Percentiles rank a stretch among this genome's conserved stretches.
These are phyloP conservation scores for Alfaro cultratus DNA, from an alignment of 2,797 vertebrate species.

Conservation along the genomic window DNA sequence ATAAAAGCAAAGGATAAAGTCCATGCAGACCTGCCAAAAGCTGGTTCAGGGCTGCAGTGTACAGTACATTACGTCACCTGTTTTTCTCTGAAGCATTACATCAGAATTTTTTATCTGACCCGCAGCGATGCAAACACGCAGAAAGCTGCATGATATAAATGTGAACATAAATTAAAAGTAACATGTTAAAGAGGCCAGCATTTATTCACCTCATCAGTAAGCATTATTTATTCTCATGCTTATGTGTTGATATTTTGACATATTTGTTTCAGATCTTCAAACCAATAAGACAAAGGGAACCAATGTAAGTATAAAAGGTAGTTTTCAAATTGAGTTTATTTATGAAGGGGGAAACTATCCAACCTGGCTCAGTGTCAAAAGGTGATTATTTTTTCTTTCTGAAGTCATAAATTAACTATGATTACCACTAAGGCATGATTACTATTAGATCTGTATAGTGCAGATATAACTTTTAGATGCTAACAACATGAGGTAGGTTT, in stretches of 20 bases:
- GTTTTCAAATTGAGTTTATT: background rate
- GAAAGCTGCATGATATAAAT: slow-evolving; percentile 7
- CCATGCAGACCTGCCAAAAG: slow-evolving; percentile 26
- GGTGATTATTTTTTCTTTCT: background rate
- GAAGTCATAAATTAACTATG: background rate
- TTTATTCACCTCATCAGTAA: background rate
- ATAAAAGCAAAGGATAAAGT: background rate
- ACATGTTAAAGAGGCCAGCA: background rate
- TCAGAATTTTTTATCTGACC: slow-evolving; percentile 69
- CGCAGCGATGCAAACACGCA: slow-evolving; percentile 43
- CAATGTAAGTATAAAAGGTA: background rate
- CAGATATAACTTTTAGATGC: background rate
- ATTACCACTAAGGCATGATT: background rate
- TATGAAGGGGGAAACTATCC: background rate
- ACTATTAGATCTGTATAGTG: background rate
- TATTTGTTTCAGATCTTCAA: background rate
- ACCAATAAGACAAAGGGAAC: background rate
- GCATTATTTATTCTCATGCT: background rate
- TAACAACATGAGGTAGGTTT: background rate
- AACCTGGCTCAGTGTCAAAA: background rate
- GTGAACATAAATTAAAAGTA: background rate
- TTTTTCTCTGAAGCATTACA: slow-evolving; percentile 75
- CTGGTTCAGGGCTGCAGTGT: slow-evolving; percentile 62
- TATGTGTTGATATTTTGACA: background rate
- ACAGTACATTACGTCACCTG: slow-evolving; percentile 79